Evolutionary conservation across 2,888 invertebrate species (phyloP), one percentile per base, ranked within the genome.

Genomic region (Ellobium chinense): DNA sequence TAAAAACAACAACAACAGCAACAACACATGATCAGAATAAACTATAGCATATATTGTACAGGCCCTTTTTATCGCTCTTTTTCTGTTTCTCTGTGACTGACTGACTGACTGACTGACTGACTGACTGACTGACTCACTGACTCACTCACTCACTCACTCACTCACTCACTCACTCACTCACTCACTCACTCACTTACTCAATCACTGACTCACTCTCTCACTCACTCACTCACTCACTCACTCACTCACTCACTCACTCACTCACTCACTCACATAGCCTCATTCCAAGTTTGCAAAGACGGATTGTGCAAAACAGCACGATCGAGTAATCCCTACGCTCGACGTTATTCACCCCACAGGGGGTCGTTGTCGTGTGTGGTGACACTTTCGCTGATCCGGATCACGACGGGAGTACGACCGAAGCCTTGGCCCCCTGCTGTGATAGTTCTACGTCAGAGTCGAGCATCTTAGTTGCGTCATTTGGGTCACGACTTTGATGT

Each of bases 261-360:
- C 60, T 60, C 60, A 21, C 60, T n/a, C n/a, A 60, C 27, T 7
- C 60, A 60, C 60, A 60, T 60, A 60, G 12, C 12, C 60, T 21
- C 24, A 60, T n/a, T 14, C 60, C 12, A 60, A 60, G 7, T 5
- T 12, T 46, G 46, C 18, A 46, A 46, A 46, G n/a, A n/a, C n/a
- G n/a, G n/a, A n/a, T n/a, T n/a, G n/a, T n/a, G 27, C n/a, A 31
- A n/a, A 54, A 56, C 54, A 24, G 27, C 4, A 12, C 56, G 31
- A 54, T n/a, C 3, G 34, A 56, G 69, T 46, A 56, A 68, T 58
- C 0, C n/a, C 24, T 34, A 72, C 72, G 72, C 72, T 72, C 36
- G 12, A 58, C 27, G 72, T 72, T 72, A 72, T 29, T 72, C 72
- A 72, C 72, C 54, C 72, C 58, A 72, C 72, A 60, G 72, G 72